Evolutionary conservation across 1,140 invertebrate species (phyloP).

Genomic region (Formica selysi): DNA sequence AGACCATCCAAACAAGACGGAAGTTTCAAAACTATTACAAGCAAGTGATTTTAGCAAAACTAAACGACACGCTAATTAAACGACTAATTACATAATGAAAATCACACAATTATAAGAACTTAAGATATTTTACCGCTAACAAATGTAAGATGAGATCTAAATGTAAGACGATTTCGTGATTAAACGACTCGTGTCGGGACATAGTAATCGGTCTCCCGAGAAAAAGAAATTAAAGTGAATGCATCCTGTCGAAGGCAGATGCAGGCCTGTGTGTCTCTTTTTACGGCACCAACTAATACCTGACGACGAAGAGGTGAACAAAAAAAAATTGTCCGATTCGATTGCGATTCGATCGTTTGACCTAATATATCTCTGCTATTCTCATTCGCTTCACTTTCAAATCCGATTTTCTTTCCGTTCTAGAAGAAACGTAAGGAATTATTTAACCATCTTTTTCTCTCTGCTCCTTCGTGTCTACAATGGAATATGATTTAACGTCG

Average conservation of each 20-base stretch:
- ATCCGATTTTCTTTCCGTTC: conserved; percentile 63
- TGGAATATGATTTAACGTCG: conserved; percentile 77
- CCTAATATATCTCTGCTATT: conserved; percentile 67
- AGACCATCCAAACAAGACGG: not conserved
- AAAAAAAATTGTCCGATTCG: conserved; percentile 62
- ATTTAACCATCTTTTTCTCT: conserved; percentile 64
- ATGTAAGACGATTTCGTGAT: not conserved
- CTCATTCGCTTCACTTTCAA: conserved; percentile 58
- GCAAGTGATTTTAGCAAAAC: not conserved
- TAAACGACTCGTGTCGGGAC: conserved; percentile 9
- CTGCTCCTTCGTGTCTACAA: conserved; percentile 68
- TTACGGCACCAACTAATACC: conserved; percentile 56
- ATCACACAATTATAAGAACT: not conserved
- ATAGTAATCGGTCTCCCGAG: not conserved
- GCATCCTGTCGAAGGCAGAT: conserved; percentile 63
- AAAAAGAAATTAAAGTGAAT: conserved; percentile 69
- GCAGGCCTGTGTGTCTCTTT: conserved; percentile 50
- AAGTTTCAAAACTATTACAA: not conserved
- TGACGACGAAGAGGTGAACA: conserved; percentile 42
- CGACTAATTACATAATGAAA: not conserved
- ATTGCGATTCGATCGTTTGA: conserved; percentile 56
- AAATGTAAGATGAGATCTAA: not conserved
- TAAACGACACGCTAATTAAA: conserved; percentile 15
- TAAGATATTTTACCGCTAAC: not conserved
- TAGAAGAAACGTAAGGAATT: conserved; percentile 56